Evolutionary conservation across 2,888 invertebrate genomes (phyloP).

Genomic region (Eurytoma californica): DNA sequence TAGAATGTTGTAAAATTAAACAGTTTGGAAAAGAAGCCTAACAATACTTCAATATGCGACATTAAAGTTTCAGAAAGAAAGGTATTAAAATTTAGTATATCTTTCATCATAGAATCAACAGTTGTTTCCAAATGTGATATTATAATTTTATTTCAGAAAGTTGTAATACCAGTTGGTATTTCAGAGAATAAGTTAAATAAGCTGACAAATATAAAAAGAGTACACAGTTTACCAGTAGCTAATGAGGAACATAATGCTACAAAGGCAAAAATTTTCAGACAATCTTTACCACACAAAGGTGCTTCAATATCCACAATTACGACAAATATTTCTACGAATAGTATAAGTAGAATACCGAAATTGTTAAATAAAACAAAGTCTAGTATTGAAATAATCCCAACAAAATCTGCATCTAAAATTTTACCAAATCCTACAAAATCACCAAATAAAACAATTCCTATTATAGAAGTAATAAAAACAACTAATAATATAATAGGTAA

Average conservation of each 20-base stretch:
- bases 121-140: background rate
- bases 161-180: background rate
- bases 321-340: background rate
- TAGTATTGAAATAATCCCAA: background rate
- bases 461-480: too few species aligned
- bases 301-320: background rate
- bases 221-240: background rate
- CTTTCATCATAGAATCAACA: background rate
- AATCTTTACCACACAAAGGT: slow-evolving; percentile 29
- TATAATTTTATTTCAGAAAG: slow-evolving; percentile 19
- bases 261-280: slow-evolving; percentile 28
- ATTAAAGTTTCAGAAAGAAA: slow-evolving; percentile 15
- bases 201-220: slow-evolving; percentile 4
- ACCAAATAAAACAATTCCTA: slow-evolving; percentile 12
- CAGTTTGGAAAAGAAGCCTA: background rate
- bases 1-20: slow-evolving; percentile 15
- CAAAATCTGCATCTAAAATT: slow-evolving; percentile 12
- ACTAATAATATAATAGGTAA: too few species aligned
- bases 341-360: slow-evolving; percentile 6
- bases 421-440: background rate
- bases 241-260: background rate
- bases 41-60: background rate
- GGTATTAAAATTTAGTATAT: slow-evolving; percentile 3
- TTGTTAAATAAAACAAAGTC: background rate
- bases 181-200: background rate